Conservation (phyloP, 2,888 invertebrate genomes). For the Anarsia innoxiella region DNA sequence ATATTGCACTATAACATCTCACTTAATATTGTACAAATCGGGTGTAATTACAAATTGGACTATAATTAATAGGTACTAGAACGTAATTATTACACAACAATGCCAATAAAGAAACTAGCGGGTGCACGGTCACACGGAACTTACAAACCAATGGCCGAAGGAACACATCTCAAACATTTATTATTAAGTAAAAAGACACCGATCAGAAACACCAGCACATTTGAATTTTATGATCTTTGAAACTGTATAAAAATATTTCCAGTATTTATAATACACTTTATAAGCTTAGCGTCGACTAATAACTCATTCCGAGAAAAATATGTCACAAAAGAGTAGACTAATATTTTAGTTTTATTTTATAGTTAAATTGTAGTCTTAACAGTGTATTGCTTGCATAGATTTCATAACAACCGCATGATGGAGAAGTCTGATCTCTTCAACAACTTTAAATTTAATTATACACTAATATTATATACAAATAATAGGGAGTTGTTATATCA, state of each 20-base stretch:
- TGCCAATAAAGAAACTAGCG: slow-evolving; percentile 40
- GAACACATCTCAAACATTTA: not conserved
- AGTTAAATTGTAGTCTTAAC: slow-evolving; percentile 16
- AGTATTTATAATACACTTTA: slow-evolving; percentile 25
- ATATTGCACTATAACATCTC: slow-evolving; percentile 75
- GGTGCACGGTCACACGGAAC: slow-evolving; percentile 29
- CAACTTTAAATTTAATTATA: slow-evolving; percentile 37
- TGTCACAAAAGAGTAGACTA: slow-evolving; percentile 10
- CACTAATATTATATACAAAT: slow-evolving; percentile 32
- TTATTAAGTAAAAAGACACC: not conserved
- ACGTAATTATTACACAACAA: slow-evolving; percentile 35
- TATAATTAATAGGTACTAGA: slow-evolving; percentile 26
- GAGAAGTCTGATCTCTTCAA: slow-evolving; percentile 47
- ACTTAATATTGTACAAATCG: slow-evolving; percentile 67
- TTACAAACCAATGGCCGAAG: slow-evolving; percentile 1
- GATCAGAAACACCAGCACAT: slow-evolving; percentile 5
- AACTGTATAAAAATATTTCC: slow-evolving; percentile 32
- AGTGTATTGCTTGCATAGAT: slow-evolving; percentile 49
- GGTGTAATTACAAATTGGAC: slow-evolving; percentile 41
- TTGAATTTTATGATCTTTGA: slow-evolving; percentile 8
- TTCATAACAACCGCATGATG: slow-evolving; percentile 52
- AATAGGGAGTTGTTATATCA: slow-evolving; percentile 27
- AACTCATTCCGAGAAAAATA: slow-evolving; percentile 14
- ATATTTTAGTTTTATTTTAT: slow-evolving; percentile 3
- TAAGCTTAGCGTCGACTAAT: slow-evolving; percentile 22